Evolutionary conservation across 2,797 vertebrate genomes (phyloP).

Genomic region (Cygnus olor): DNA sequence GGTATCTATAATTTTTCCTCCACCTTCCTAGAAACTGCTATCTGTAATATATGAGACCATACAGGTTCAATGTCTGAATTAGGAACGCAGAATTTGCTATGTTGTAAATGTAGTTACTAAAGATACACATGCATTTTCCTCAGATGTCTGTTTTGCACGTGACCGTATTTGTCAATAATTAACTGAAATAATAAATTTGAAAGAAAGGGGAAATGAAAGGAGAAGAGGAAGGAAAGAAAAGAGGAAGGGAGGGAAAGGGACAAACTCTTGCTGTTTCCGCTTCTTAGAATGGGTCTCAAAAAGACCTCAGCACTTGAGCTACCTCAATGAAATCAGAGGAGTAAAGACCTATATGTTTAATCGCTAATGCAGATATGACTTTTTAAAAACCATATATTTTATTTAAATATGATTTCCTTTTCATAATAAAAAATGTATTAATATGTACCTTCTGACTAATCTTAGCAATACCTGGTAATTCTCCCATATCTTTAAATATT

Average conservation of each 20-base stretch:
- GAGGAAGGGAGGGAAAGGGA: background rate
- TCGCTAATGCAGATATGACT: conserved; percentile 64
- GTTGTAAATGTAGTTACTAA: background rate
- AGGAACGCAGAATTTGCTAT: background rate
- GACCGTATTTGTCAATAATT: background rate
- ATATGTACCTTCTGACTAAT: conserved; percentile 75
- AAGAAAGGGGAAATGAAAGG: background rate
- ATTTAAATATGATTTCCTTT: conserved; percentile 87
- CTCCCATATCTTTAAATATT: conserved; percentile 84
- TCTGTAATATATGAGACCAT: background rate
- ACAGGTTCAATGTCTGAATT: background rate
- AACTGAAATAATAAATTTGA: background rate
- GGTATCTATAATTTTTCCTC: background rate
- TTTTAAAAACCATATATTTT: conserved; percentile 87
- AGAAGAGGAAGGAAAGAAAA: background rate
- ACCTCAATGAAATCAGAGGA: conserved; percentile 46
- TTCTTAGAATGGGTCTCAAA: conserved; percentile 7
- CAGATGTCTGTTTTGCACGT: background rate
- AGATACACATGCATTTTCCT: background rate
- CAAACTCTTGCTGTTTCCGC: background rate
- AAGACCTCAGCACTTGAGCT: background rate
- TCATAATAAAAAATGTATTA: conserved; percentile 86
- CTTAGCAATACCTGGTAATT: conserved; percentile 83
- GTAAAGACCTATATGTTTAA: conserved; percentile 61
- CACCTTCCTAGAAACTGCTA: background rate